Base-by-base conservation (phyloP, 2,113 vertebrate genomes). In the Nothobranchius kuhntae region DNA sequence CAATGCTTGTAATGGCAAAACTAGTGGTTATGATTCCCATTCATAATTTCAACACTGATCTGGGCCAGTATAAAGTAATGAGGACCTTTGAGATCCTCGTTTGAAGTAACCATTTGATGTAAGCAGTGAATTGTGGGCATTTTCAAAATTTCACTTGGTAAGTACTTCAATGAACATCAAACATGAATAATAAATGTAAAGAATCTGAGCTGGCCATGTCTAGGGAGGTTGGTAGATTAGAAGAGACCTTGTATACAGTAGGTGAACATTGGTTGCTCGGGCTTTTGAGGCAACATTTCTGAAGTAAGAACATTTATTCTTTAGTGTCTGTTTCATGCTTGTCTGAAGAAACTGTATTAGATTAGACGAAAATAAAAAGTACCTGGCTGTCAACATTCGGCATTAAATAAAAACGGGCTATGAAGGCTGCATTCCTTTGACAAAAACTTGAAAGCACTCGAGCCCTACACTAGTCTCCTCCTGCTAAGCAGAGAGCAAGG, bases 81-180 rank as follows among this genome's bases (percentile, higher is more conserved):
- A 91, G 89, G 87, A 81, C 87, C 83, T 88, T 67, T 66, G 88
- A 91, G 89, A 89, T 78, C 24, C 44, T 71, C 71, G 86, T 90
- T 87, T 89, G 82, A 90, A 81, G 73, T 77, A 80, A 78, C 71
- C 66, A 83, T 83, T 85, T 83, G 75, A 87, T 86, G 86, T 84
- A 61, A 80, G 75, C 74, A 47, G 48, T 64, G 84, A 86, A 88
- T 72, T 81, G 78, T 86, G 67, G 82, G 70, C 72, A 79, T 84
- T 82, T 87, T 85, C 8, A 52, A 76, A 81, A 42, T 76, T 82
- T 67, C 38, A 79, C 78, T 74, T 74, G 68, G 61, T 85, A 72
- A 87, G 72, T 75, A 78, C 79, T 83, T 88, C 80, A 86, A 47
- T 87, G 85, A 84, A 80, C 69, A 70, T 81, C 63, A 59, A 46